Percentiles rank a stretch among this genome's conserved stretches.
Conservation (phyloP, 2,113 vertebrate species). For the Sceloporus tristichus region DNA sequence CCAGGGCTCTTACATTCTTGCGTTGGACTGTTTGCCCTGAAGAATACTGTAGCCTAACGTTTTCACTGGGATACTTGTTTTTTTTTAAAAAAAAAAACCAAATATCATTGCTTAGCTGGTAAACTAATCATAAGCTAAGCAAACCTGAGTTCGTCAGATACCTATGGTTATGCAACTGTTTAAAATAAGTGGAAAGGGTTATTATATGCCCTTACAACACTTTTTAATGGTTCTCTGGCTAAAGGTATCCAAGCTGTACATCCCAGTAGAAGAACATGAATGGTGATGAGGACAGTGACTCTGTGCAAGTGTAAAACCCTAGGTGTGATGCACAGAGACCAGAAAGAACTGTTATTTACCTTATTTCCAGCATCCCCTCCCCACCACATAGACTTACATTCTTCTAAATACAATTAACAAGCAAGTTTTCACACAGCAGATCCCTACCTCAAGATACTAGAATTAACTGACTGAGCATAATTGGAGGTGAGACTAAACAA, state of each 20-base stretch:
- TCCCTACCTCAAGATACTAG: neutral
- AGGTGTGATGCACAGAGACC: too few species aligned
- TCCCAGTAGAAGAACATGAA: neutral
- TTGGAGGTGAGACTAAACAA: slow-evolving; percentile 11
- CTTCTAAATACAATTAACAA: neutral
- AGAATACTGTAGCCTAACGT: neutral
- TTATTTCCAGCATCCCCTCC: neutral
- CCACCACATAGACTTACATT: neutral
- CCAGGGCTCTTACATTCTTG: neutral
- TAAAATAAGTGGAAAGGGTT: neutral
- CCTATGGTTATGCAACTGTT: neutral
- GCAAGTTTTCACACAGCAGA: neutral
- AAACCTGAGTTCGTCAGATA: neutral
- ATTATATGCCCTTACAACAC: neutral
- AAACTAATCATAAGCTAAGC: neutral
- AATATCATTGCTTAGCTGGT: neutral
- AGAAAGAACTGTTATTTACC: neutral
- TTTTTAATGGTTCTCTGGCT: neutral
- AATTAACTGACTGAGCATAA: neutral
- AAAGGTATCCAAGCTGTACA: neutral
- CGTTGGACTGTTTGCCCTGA: neutral
- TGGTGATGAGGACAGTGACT: neutral
- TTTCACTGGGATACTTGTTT: neutral
- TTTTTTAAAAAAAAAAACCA: neutral
- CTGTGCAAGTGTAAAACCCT: too few species aligned